These are phyloP conservation scores for Drosophila murphyi DNA, from an alignment of 1,140 invertebrate species.

Conservation along the genomic window DNA sequence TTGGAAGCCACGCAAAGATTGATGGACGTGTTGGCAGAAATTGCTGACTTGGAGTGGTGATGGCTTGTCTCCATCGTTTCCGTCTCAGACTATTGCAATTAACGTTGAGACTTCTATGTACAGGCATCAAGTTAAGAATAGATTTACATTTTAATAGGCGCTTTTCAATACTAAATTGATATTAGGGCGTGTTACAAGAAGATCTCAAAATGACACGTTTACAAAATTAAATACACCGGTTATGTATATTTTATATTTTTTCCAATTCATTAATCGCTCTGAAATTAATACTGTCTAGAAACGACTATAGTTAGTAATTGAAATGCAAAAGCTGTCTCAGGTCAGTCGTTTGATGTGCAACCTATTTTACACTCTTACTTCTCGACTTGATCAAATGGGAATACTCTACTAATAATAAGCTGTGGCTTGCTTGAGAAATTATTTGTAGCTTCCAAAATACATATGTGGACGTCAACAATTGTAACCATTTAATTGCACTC, in stretches of 20 bases:
- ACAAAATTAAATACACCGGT: neutral
- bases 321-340: neutral
- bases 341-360: neutral
- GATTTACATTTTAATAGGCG: conserved; percentile 2
- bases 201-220: neutral
- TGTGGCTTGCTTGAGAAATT: no score
- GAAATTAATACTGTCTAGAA: neutral
- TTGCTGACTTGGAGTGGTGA: conserved; percentile 38
- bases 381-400: no score
- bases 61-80: conserved; percentile 42
- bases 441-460: no score
- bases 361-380: no score
- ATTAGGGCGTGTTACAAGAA: conserved; percentile 10
- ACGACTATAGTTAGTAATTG: neutral
- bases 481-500: no score
- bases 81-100: conserved; percentile 40
- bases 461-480: no score
- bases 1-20: conserved; percentile 33
- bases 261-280: no score
- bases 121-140: conserved; percentile 3
- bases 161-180: neutral
- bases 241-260: no score
- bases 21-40: conserved; percentile 48
- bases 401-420: no score
- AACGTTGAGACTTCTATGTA: conserved; percentile 4